Base-by-base conservation (phyloP, 2,113 vertebrate genomes). In the Gymnorhina tibicen region DNA sequence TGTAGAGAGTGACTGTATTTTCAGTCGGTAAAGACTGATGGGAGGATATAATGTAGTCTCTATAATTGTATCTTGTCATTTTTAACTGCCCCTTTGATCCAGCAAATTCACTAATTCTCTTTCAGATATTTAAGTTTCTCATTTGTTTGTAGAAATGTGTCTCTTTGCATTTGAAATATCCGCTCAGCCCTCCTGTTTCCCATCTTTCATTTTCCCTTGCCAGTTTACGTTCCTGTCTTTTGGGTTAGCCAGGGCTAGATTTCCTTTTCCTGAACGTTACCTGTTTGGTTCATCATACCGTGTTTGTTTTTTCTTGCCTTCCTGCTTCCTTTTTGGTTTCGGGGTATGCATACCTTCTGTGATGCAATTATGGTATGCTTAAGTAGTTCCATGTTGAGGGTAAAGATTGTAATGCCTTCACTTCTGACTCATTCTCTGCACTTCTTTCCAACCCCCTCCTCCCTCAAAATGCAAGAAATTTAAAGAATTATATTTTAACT, bases 281-380 rank as follows among this genome's bases (percentile, higher is more conserved):
- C 95, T 96, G 96, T 90, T 96, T 66, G 83, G 92, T 89, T 96
- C 88, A 95, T 92, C 91, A 64, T 32, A 68, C 75, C 66, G 24
- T 95, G 89, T 97, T 97, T 94, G 91, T 96, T 96, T 94, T 84
- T 59, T 84, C 96, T 96, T 95, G 86, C 87, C 79, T 97, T 97
- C 94, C 94, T 96, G 76, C 91, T 96, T 91, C 94, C 93, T 91
- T 91, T 96, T 96, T 97, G 95, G 93, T 97, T 95, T 96, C 93
- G 0, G 96, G 94, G 92, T 96, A 94, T 93, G 93, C 95, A 96
- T 97, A 96, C 96, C 91, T 97, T 94, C 91, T 89, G 96, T 94
- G 94, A 97, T 95, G 93, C 95, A 97, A 95, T 97, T 97, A 96
- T 50, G 53, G 89, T 68, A 74, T 77, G 76, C 92, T 95, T 97